Evolutionary conservation across 2,797 vertebrate species (phyloP).

Genomic region (Cercopithecus hamlyni): DNA sequence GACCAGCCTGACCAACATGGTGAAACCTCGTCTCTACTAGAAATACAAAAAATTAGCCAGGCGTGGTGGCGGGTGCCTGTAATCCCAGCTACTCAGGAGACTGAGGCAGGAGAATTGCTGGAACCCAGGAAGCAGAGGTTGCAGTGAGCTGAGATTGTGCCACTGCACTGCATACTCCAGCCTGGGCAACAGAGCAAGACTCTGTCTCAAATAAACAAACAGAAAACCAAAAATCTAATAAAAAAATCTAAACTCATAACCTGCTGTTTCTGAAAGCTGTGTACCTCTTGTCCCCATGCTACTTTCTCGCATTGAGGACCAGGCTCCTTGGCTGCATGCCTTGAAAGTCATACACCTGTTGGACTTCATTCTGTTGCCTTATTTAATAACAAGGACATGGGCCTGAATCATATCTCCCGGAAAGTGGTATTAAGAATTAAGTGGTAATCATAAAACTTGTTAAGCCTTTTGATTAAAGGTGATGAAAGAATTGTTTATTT

Average conservation of each 20-base stretch:
- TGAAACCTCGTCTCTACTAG: background rate
- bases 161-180: background rate
- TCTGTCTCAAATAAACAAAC: background rate
- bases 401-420: background rate
- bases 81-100: background rate
- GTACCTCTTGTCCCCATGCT: background rate
- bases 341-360: background rate
- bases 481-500: background rate
- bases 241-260: background rate
- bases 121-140: background rate
- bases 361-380: background rate
- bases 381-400: background rate
- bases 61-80: background rate
- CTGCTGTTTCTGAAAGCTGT: background rate
- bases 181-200: background rate
- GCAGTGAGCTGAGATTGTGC: background rate
- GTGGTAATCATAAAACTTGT: background rate
- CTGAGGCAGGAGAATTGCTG: background rate
- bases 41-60: background rate
- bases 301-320: fast-evolving
- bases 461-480: background rate
- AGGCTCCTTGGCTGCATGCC: too few species aligned
- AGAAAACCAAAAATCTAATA: background rate
- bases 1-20: background rate
- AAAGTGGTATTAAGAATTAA: background rate